Evolutionary conservation across 1,140 invertebrate genomes (phyloP).

Genomic region (Drosophila ironensis): DNA sequence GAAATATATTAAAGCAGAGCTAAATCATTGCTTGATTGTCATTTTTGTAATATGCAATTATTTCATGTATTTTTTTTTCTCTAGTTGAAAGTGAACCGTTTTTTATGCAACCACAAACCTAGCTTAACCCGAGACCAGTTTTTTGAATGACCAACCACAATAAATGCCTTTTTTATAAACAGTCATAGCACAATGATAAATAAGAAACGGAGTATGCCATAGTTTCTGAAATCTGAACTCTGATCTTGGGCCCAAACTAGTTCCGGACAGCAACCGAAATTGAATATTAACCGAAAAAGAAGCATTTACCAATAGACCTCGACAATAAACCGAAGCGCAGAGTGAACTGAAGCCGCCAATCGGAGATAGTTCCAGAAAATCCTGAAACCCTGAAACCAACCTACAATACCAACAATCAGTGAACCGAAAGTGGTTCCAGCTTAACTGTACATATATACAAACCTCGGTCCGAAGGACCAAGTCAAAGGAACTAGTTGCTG

Average conservation of each 20-base stretch:
- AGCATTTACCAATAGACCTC: conserved; percentile 28
- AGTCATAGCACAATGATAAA: conserved; percentile 3
- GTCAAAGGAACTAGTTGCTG: conserved; percentile 20
- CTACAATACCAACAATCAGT: conserved; percentile 10
- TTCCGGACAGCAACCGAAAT: not conserved
- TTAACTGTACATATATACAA: conserved; percentile 17
- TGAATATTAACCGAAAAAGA: not conserved
- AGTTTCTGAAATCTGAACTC: not conserved
- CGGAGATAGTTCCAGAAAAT: conserved; percentile 4
- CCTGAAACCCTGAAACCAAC: too few relatives aligned
- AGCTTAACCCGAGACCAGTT: not conserved
- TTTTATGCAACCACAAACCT: conserved; percentile 19
- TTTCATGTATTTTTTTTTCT: conserved; percentile 1
- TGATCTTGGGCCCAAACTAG: conserved; percentile 26
- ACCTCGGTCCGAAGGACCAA: conserved; percentile 1
- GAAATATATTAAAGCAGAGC: conserved; percentile 24
- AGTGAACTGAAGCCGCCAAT: not conserved
- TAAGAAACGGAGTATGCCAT: conserved; percentile 3
- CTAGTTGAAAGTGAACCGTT: conserved; percentile 14
- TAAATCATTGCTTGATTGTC: conserved; percentile 8
- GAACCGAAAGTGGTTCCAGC: not conserved
- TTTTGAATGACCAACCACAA: conserved; percentile 3
- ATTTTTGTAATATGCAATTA: not conserved
- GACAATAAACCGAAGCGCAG: conserved; percentile 42
- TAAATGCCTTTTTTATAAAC: conserved; percentile 28